Base-by-base conservation (phyloP, 2,113 vertebrate genomes). In the Panthera tigris region DNA sequence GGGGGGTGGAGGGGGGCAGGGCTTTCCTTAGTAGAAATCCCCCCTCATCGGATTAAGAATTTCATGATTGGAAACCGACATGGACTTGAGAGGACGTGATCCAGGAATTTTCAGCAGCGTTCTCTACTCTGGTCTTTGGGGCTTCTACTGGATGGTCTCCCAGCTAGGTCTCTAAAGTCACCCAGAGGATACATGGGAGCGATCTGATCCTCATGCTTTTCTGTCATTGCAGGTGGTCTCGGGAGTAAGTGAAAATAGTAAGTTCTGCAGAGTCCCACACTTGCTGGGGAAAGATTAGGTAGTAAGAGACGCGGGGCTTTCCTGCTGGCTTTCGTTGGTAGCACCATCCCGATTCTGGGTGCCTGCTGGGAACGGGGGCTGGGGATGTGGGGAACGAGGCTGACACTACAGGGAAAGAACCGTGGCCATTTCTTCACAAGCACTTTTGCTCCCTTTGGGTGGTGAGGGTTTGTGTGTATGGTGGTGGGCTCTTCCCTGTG, bases 241-340 rank as follows among this genome's bases (percentile, higher is more conserved):
- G 7, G 12, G 8, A n/a, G 0, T 23, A 18, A 48, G 7, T 25
- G 65, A 63, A 63, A 23, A 65, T 3, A 57, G 14, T 79, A 29
- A 0, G 1, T 41, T 52, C 19, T n/a, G 29, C 3, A 4, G 45
- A 48, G 16, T 63, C 9, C 50, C 19, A 13, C 14, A 10, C 33
- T 2, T 33, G n/a, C 0, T 36, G 9, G 39, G 33, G 12, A 13
- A 8, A 71, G 10, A 39, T 21, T 4, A 7, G 21, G 39, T 39
- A 3, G 7, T 41, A 14, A 55, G 27, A 65, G 52, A 25, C 13
- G 11, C 16, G 23, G 27, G 33, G 3, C 23, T 29, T 69, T 16
- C 39, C 10, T 41, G 12, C 50, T 23, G n/a, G 31, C 55, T 74
- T 87, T 63, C 31, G 5, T 63, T 33, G 31, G 29, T 18, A 76